A percentile compares a stretch with the other conserved stretches of the same genome.
These are phyloP conservation scores for Pluvialis apricaria DNA, from an alignment of 2,113 vertebrate species.

Conservation along the genomic window DNA sequence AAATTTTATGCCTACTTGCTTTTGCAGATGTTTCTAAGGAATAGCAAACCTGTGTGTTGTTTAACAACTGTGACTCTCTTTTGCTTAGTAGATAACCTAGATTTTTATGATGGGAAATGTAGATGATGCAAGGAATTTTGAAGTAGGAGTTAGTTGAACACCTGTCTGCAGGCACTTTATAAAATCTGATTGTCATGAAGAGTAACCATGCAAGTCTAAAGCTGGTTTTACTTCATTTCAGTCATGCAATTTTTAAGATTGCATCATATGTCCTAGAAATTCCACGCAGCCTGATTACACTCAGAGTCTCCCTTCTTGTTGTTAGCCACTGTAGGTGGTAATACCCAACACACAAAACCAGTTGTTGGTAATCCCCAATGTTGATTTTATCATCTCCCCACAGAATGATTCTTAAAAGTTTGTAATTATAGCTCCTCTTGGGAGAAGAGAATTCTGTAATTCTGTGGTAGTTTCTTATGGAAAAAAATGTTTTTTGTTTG, in stretches of 20 bases:
- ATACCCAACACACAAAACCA: not conserved
- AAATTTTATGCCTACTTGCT: not conserved
- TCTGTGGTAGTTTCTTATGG: not conserved
- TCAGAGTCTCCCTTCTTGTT: not conserved
- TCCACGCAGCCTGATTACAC: not conserved
- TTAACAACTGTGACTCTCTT: not conserved
- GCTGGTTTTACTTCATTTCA: constrained; percentile 5
- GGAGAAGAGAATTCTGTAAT: not conserved
- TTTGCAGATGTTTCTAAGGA: not conserved
- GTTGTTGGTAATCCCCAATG: not conserved
- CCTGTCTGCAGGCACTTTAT: not conserved
- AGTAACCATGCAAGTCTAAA: not conserved
- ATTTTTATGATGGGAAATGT: not conserved
- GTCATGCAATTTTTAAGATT: not conserved
- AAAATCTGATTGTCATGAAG: not conserved
- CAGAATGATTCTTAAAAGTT: not conserved
- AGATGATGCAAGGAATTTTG: not conserved
- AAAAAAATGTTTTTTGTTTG: not conserved
- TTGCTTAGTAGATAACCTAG: not conserved
- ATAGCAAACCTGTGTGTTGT: not conserved
- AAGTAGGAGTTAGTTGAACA: not conserved
- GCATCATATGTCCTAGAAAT: not conserved
- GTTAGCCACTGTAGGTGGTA: not conserved
- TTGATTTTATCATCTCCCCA: not conserved
- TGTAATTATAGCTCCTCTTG: not conserved